phyloP scores from a whole-genome alignment of 2,888 invertebrate genomes.

The Ormyrus rosae region DNA sequence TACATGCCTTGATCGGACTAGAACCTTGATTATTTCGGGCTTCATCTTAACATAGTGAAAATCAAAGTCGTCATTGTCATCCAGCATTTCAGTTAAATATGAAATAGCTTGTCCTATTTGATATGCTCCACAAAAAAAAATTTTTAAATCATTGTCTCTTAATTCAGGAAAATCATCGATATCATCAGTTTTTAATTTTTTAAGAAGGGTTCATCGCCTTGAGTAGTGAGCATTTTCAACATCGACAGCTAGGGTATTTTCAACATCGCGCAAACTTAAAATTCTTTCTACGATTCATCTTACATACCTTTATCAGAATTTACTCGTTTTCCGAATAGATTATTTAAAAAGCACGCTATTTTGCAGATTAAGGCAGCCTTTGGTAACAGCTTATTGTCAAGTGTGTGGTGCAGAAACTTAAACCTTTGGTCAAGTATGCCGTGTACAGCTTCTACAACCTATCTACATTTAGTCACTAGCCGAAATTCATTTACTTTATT shows the following conservation, averaged over 20 bases:
- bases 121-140: not conserved
- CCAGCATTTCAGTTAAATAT: not conserved
- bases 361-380: slow-evolving; percentile 42
- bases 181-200: slow-evolving; percentile 21
- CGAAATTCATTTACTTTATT: slow-evolving; percentile 58
- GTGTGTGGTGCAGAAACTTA: slow-evolving; percentile 55
- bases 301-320: slow-evolving; percentile 5
- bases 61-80: not conserved
- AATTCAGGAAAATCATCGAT: not conserved
- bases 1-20: not conserved
- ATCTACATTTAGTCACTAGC: slow-evolving; percentile 57
- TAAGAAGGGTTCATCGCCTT: not conserved
- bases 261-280: not conserved
- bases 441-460: slow-evolving; percentile 60
- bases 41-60: not conserved
- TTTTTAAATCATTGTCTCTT: slow-evolving; percentile 1
- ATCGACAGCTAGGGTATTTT: slow-evolving; percentile 41
- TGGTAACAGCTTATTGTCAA: slow-evolving; percentile 56
- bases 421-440: slow-evolving; percentile 59
- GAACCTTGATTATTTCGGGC: not conserved
- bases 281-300: slow-evolving; percentile 8
- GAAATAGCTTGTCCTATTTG: not conserved
- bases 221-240: slow-evolving; percentile 34
- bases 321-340: slow-evolving; percentile 56
- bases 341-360: slow-evolving; percentile 56